Base-by-base conservation (phyloP, 92 coral and sea anemone genomes). In the Plumapathes pennacea region DNA sequence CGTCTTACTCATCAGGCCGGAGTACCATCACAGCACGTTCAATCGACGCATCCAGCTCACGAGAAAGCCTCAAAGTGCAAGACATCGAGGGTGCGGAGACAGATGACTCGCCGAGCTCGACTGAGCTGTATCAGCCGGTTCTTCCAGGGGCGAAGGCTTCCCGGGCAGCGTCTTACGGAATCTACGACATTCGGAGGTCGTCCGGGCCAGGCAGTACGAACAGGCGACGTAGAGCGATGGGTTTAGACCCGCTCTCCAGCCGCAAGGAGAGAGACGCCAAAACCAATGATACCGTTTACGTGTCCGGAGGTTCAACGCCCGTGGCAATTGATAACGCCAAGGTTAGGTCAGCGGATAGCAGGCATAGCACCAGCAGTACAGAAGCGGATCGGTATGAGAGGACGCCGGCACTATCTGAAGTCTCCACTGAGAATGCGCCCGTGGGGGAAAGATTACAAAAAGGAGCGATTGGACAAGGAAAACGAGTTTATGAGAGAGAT, bases 141-240 rank as follows among this genome's bases (percentile, higher is more conserved):
- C 47, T 68, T 5, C 73, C 81, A 43, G 56, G 39, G 12, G 51
- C 51, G 29, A 66, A 65, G 38, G 72, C 26, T 0, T 37, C 58
- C 40, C 26, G 58, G 10, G 19, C 74, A 10, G 62, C 61, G 17
- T 67, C 82, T 3, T 81, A 60, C 33, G 96, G 99, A 10, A 75
- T 94, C 29, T 94, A 94, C 45, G 99, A 94, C 66, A 77, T 94
- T 1, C 85, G 99, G 15, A 63, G 41, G 45, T 94, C 99, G 6
- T 88, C 90, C 15, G 99, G 99, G 0, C 99, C 99, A 42, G 99
- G 99, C 24, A 94, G 99, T 57, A 88, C 96, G 11, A 94, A 94
- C 71, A 86, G 99, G 31, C 84, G 90, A 15, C 53, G 99, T 30
- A 68, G 76, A 56, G 99, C 99, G 13, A 57, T 94, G 81, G 99